Evolutionary conservation across 2,888 invertebrate species (phyloP).

Genomic region (Tridacna gigas): DNA sequence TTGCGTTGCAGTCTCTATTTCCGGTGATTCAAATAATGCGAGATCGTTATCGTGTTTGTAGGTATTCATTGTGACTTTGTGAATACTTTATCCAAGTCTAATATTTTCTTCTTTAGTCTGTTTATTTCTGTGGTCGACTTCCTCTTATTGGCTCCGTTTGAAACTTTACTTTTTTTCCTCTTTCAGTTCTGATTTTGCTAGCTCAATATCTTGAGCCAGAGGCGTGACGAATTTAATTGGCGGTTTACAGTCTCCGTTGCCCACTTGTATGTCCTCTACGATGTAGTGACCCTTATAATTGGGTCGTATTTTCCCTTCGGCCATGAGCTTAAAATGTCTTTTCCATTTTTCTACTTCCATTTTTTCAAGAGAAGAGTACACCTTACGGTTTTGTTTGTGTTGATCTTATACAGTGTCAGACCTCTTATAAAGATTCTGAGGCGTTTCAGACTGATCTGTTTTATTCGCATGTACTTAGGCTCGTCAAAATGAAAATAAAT

Average conservation of each 20-base stretch:
- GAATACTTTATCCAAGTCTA: constrained; percentile 35
- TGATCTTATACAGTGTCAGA: no score
- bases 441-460: no score
- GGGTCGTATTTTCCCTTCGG: constrained; percentile 2
- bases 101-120: constrained; percentile 21
- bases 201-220: constrained; percentile 14
- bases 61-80: no score
- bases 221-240: constrained; percentile 26
- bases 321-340: constrained; percentile 11
- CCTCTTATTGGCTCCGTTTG: not conserved
- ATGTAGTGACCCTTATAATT: not conserved
- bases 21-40: no score
- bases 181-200: constrained; percentile 30
- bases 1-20: no score
- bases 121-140: constrained; percentile 11
- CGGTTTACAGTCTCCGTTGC: not conserved
- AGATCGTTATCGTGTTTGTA: no score
- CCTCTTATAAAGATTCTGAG: no score
- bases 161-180: not conserved
- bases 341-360: constrained; percentile 36
- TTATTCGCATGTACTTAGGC: no score
- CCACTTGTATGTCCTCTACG: not conserved
- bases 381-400: not conserved
- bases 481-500: no score
- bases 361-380: no score